These are phyloP conservation scores for Daphoenositta chrysoptera DNA, from an alignment of 2,113 vertebrate genomes.

Conservation along the genomic window DNA sequence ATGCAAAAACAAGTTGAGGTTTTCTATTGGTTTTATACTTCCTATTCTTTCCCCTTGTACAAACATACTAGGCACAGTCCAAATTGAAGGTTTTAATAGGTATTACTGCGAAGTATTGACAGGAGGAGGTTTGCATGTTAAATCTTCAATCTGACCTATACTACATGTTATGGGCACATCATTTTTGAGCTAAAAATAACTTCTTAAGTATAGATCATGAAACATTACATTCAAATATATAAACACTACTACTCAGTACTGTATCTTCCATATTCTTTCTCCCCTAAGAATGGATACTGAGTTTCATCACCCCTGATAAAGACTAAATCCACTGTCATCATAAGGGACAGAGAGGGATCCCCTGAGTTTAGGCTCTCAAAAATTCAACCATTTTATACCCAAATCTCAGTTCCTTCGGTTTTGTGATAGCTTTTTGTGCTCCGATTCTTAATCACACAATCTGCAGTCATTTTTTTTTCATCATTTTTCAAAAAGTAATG, in stretches of 20 bases:
- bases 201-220: background rate
- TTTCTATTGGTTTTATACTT: background rate
- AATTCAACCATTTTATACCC: background rate
- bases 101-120: background rate
- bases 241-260: background rate
- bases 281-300: background rate
- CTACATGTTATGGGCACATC: rapidly evolving
- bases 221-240: background rate
- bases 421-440: background rate
- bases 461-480: background rate
- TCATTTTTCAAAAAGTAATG: background rate
- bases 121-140: background rate
- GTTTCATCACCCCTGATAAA: background rate
- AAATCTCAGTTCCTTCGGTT: background rate
- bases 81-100: background rate
- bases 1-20: background rate
- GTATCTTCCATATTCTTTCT: background rate
- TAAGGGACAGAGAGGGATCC: background rate
- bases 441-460: background rate
- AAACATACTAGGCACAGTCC: background rate
- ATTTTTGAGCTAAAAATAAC: background rate
- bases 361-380: background rate
- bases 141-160: background rate
- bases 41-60: background rate
- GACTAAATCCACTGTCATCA: background rate